These are phyloP conservation scores for Sepioteuthis lessoniana DNA, from an alignment of 2,888 invertebrate genomes.

Conservation along the genomic window DNA sequence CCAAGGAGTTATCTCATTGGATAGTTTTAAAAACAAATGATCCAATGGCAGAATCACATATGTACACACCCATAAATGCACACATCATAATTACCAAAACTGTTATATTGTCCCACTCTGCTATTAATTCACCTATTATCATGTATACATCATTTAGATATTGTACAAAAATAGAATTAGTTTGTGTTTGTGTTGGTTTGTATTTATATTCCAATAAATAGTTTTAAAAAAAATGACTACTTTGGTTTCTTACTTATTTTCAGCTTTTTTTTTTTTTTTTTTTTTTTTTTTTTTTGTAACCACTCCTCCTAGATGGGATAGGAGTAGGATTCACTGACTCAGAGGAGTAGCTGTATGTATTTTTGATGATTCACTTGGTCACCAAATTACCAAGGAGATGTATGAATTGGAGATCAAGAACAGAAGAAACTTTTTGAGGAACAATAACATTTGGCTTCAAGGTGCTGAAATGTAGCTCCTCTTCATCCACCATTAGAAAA, in stretches of 20 bases:
- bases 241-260: background rate
- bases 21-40: background rate
- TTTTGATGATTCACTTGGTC: background rate
- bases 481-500: no score
- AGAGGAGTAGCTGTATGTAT: background rate
- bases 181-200: conserved; percentile 38
- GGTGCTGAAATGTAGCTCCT: no score
- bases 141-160: conserved; percentile 20
- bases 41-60: background rate
- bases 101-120: background rate
- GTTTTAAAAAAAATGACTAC: background rate
- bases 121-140: background rate
- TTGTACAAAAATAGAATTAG: conserved; percentile 24
- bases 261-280: background rate
- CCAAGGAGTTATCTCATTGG: background rate
- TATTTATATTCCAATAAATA: conserved; percentile 46
- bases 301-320: no score
- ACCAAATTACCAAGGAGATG: no score
- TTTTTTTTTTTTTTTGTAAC: background rate
- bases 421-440: no score
- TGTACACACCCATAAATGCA: background rate
- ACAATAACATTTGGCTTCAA: no score
- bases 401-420: no score
- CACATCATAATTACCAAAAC: background rate
- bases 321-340: no score